phyloP scores from a whole-genome alignment of 92 coral and sea anemone species.

The Meandrina meandrites region DNA sequence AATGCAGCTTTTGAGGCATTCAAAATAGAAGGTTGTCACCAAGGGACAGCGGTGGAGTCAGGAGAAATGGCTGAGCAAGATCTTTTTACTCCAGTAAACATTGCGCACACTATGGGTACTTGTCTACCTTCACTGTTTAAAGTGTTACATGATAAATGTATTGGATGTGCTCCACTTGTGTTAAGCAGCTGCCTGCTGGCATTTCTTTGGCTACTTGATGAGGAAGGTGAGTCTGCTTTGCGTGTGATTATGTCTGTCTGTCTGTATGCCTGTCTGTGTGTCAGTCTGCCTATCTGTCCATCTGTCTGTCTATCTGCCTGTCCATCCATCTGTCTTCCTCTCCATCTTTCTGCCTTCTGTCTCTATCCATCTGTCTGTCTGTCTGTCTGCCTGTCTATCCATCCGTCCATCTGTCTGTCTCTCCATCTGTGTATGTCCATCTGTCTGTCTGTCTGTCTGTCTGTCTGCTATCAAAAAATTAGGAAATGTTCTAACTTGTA shows the following conservation, averaged over 20 bases:
- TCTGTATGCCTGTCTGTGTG: not conserved
- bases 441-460: not conserved
- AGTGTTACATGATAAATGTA: not conserved
- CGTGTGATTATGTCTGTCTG: not conserved
- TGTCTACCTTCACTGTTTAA: conserved; percentile 26
- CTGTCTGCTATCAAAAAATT: no score
- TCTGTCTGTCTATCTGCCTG: no score
- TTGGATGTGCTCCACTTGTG: conserved; percentile 36
- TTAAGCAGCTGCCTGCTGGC: conserved; percentile 54
- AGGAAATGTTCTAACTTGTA: no score
- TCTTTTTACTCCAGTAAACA: conserved; percentile 9
- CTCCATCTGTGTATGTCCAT: no score
- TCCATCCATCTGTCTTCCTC: no score
- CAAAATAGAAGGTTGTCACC: not conserved
- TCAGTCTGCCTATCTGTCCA: no score
- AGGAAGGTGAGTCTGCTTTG: conserved; percentile 37
- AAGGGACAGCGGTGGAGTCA: not conserved
- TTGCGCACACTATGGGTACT: not conserved
- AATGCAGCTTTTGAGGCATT: conserved; percentile 24
- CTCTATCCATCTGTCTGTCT: no score
- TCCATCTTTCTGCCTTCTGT: no score
- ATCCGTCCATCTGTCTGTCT: no score
- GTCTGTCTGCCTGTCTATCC: not conserved
- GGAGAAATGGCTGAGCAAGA: not conserved
- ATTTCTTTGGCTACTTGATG: conserved; percentile 60